A percentile compares a stretch with the other conserved stretches of the same genome.
These are phyloP conservation scores for Erannis defoliaria DNA, from an alignment of 2,888 invertebrate genomes.

Conservation along the genomic window DNA sequence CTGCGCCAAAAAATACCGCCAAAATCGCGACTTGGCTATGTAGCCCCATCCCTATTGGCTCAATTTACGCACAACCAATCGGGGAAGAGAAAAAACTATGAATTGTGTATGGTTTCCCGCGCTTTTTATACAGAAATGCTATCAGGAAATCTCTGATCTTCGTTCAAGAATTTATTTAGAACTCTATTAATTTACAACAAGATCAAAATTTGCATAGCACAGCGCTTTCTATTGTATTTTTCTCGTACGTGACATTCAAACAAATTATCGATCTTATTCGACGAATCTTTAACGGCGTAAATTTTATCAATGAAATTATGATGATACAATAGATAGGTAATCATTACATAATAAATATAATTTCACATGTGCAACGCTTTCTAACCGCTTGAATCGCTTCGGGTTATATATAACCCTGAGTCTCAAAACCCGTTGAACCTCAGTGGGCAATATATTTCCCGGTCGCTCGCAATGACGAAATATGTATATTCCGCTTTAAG, in stretches of 20 bases:
- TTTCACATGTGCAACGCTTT: slow-evolving; percentile 13
- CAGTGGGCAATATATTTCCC: no score
- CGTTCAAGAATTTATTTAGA: slow-evolving; percentile 6
- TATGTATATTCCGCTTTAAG: no score
- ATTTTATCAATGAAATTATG: slow-evolving; percentile 20
- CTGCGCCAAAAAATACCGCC: slow-evolving; percentile 49
- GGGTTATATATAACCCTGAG: no score
- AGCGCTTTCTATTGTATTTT: slow-evolving; percentile 13
- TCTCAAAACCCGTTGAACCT: no score
- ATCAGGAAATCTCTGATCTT: slow-evolving; percentile 2
- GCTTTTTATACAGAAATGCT: slow-evolving; percentile 47
- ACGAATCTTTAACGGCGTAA: slow-evolving; percentile 39
- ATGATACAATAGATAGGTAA: slow-evolving; percentile 20
- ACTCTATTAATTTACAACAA: slow-evolving; percentile 9
- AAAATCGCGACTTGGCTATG: slow-evolving; percentile 54
- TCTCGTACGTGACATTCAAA: slow-evolving; percentile 36
- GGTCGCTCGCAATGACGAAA: no score
- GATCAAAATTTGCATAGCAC: slow-evolving; percentile 8
- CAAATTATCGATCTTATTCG: slow-evolving; percentile 20
- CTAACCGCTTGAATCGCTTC: no score
- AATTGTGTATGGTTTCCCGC: slow-evolving; percentile 37
- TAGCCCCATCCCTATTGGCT: slow-evolving; percentile 51
- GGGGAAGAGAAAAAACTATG: slow-evolving; percentile 34
- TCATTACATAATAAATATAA: slow-evolving; percentile 12
- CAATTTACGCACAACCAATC: slow-evolving; percentile 29